These are phyloP conservation scores for Machaerirhynchus nigripectus DNA, from an alignment of 2,113 vertebrate genomes.

Conservation along the genomic window DNA sequence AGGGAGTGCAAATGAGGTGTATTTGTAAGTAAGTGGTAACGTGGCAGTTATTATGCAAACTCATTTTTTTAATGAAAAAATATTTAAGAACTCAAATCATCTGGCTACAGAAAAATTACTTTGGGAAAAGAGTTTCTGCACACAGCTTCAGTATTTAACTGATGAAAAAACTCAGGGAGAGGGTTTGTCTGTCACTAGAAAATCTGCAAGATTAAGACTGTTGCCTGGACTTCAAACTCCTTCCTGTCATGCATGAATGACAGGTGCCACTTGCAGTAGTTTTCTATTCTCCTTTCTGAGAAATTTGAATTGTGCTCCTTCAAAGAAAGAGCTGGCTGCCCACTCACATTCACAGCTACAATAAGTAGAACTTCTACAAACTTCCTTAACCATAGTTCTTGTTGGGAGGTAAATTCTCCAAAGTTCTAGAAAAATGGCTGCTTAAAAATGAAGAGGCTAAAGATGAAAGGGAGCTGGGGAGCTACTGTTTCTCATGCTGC, in stretches of 20 bases:
- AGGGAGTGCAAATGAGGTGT: neutral
- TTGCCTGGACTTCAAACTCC: slow-evolving; percentile 41
- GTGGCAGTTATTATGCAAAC: neutral
- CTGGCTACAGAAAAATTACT: neutral
- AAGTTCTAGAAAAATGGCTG: neutral
- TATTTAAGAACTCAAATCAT: neutral
- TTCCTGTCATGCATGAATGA: slow-evolving; percentile 42
- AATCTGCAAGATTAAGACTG: slow-evolving; percentile 5
- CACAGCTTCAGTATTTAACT: neutral
- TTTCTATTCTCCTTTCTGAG: neutral
- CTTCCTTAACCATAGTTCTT: neutral
- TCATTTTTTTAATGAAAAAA: neutral
- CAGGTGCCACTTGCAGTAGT: slow-evolving; percentile 25
- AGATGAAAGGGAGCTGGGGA: neutral
- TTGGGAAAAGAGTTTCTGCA: neutral
- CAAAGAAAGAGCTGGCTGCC: neutral
- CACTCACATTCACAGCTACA: neutral
- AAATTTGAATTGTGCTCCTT: neutral
- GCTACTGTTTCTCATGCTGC: neutral
- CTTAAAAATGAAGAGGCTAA: neutral
- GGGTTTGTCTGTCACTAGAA: neutral
- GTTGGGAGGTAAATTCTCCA: neutral
- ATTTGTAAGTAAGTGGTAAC: neutral
- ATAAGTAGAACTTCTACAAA: neutral
- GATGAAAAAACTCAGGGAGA: neutral